phyloP scores from a whole-genome alignment of 2,113 vertebrate species.

The Egretta garzetta region DNA sequence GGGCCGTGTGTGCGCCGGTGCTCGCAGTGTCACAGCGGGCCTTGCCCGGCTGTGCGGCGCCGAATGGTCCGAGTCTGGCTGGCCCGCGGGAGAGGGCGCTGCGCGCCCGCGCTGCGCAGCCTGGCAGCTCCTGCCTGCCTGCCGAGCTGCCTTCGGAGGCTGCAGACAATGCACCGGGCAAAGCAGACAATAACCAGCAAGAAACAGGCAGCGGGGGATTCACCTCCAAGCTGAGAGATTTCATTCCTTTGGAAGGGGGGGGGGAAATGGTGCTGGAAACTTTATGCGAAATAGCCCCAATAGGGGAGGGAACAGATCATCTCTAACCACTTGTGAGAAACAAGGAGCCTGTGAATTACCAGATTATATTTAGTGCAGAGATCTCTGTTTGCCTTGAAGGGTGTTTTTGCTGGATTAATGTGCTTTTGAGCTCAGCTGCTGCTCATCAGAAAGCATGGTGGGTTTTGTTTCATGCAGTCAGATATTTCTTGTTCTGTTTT shows the following conservation, averaged over 20 bases:
- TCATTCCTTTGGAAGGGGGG: not conserved
- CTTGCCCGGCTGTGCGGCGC: not conserved
- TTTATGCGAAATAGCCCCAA: rapidly evolving
- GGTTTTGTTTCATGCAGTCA: not conserved
- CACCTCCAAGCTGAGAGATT: not conserved
- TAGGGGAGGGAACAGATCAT: not conserved
- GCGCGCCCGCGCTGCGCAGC: not conserved
- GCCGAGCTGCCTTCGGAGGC: not conserved
- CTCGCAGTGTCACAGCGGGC: rapidly evolving
- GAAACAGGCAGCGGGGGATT: not conserved
- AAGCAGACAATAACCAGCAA: not conserved
- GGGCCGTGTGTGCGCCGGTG: rapidly evolving
- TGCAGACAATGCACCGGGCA: not conserved
- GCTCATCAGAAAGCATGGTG: not conserved
- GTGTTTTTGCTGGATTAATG: not conserved
- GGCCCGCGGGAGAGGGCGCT: slow-evolving; percentile 38
- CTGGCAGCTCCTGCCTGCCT: not conserved
- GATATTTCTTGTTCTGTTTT: not conserved
- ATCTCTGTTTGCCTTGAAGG: not conserved
- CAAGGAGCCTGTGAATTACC: not conserved
- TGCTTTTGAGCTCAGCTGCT: not conserved
- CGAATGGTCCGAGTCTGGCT: rapidly evolving
- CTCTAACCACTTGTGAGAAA: rapidly evolving
- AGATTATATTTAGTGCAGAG: rapidly evolving
- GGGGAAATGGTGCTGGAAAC: not conserved